Evolutionary conservation across 2,113 vertebrate species (phyloP), one percentile per base, ranked within the genome.

Genomic region (Forbesichthys papilliferus): DNA sequence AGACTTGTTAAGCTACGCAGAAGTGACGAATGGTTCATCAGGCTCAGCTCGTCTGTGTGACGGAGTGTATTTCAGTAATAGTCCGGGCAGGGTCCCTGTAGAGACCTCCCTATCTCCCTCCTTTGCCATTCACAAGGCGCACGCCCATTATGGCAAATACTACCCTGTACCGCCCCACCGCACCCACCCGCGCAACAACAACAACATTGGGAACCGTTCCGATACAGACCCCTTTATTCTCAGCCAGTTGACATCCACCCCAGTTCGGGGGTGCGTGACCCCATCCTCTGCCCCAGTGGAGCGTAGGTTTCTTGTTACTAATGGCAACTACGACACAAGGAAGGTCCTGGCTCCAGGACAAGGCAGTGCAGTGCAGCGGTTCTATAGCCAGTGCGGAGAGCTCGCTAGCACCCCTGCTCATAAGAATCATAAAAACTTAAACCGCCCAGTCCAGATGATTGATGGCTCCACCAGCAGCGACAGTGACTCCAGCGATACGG

Each of bases 401-500:
- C 74, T 75, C 0, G 57, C 51, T 1, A 54, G 18, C 51, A 61
- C 20, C 57, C 3, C 60, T 0, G 8, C 64, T 0, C 66, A 27
- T 3, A 56, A 57, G 62, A 57, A 69, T 0, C 68, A 64, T 51
- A 82, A 66, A 55, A 94, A 93, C 52, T 90, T 83, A 1, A 86
- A 89, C 82, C 88, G 89, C 11, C 89, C 93, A 0, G 78, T 94
- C 5, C 95, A 96, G 12, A 87, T 95, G 92, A 91, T 93, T 0
- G 95, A 98, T 71, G 94, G 91, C 8, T 96, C 95, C 53, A 94
- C 92, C 12, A 96, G 96, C 90, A 97, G 96, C 18, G 95, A 93
- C 46, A 92, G 92, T 0, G 96, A 97, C 67, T 95, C 94, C 14
- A 95, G 95, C 0, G 95, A 98, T 84, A 95, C 94, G 0, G 96